Evolutionary conservation across 2,797 vertebrate genomes (phyloP).

Genomic region (Podarcis siculus): DNA sequence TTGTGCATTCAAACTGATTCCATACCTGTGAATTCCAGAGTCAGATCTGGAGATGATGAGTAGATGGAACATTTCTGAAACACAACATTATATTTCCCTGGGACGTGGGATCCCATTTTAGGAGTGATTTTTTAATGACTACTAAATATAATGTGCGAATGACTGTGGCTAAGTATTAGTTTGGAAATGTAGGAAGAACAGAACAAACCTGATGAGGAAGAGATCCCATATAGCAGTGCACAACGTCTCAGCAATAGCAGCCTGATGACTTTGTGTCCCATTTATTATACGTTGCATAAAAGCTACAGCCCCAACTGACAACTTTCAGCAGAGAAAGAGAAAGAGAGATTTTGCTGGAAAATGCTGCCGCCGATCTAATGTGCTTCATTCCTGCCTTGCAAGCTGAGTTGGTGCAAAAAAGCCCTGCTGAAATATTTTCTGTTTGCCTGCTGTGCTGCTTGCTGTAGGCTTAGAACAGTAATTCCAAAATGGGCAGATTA

Average conservation of each 20-base stretch:
- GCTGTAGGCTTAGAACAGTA: neutral
- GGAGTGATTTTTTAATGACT: neutral
- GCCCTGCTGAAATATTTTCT: neutral
- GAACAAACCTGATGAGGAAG: neutral
- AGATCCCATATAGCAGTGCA: neutral
- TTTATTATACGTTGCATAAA: neutral
- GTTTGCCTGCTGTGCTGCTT: neutral
- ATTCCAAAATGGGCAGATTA: conserved; percentile 6
- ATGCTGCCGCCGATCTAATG: neutral
- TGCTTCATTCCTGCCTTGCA: neutral
- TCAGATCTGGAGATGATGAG: neutral
- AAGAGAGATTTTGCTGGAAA: neutral
- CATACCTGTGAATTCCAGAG: neutral
- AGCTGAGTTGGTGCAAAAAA: neutral
- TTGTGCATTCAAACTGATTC: neutral
- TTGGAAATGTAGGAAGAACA: neutral
- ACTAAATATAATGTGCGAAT: neutral
- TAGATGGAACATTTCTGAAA: neutral
- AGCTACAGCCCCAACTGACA: neutral
- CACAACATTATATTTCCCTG: neutral
- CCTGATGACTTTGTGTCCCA: neutral
- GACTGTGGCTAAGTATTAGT: neutral
- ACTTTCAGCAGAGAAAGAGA: neutral
- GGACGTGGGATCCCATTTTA: neutral
- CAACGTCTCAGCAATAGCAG: neutral